These are phyloP conservation scores for Ernsta delagoae DNA, from an alignment of 2,888 invertebrate genomes.

Conservation along the genomic window DNA sequence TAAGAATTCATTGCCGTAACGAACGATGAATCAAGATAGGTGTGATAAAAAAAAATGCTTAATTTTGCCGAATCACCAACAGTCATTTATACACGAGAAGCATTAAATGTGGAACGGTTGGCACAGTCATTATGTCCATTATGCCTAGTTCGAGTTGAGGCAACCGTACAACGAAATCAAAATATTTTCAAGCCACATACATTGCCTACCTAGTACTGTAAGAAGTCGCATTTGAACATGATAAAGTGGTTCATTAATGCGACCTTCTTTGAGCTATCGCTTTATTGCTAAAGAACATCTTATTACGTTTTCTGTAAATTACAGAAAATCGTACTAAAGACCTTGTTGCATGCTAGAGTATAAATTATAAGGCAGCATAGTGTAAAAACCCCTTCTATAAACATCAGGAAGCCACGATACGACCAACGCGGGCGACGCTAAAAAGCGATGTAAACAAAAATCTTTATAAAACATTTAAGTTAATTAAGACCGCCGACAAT, in stretches of 20 bases:
- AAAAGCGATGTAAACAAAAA: conserved; percentile 41
- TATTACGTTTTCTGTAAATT: not conserved
- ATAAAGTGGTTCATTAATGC: not conserved
- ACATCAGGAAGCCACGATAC: conserved; percentile 46
- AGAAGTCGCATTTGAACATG: not conserved
- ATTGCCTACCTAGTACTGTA: not conserved
- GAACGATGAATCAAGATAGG: conserved; percentile 5
- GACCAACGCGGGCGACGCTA: conserved; percentile 53
- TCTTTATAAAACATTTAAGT: conserved; percentile 1
- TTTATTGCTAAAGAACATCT: not conserved
- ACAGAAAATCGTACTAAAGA: not conserved
- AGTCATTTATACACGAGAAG: conserved; percentile 26
- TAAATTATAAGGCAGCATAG: conserved; percentile 21
- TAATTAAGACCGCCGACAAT: too few relatives aligned
- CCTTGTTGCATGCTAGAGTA: conserved; percentile 24
- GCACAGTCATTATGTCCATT: conserved; percentile 36
- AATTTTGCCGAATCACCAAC: conserved; percentile 47
- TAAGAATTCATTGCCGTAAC: conserved; percentile 18
- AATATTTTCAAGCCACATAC: not conserved
- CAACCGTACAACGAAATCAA: not conserved
- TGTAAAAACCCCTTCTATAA: conserved; percentile 34
- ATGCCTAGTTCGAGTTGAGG: not conserved
- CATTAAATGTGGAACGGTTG: conserved; percentile 33
- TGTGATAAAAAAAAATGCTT: conserved; percentile 29
- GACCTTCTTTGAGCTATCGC: not conserved